A percentile compares a stretch with the other conserved stretches of the same genome.
These are phyloP conservation scores for Pasiphila rectangulata DNA, from an alignment of 2,888 invertebrate genomes.

Conservation along the genomic window DNA sequence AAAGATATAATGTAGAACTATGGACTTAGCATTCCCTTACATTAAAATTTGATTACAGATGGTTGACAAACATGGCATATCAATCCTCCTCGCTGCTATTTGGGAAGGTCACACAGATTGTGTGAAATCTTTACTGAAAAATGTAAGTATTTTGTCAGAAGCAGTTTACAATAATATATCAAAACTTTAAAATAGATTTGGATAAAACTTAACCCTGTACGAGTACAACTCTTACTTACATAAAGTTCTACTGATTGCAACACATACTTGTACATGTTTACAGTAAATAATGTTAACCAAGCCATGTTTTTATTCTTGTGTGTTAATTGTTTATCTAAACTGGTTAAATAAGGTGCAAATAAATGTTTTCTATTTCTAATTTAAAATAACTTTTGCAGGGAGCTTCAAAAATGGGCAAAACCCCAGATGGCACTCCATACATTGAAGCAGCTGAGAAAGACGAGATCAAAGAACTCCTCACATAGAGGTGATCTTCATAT, in stretches of 20 bases:
- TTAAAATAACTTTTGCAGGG: conserved; percentile 79
- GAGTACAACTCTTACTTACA: background rate
- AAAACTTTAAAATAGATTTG: too few species aligned
- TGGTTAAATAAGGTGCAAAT: too few species aligned
- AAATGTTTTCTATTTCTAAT: too few species aligned
- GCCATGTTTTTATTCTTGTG: too few species aligned
- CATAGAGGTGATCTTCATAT: conserved; percentile 48
- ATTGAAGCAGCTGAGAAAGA: conserved; percentile 94
- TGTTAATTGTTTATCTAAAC: too few species aligned
- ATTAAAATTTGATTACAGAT: conserved; percentile 81
- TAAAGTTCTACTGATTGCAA: too few species aligned
- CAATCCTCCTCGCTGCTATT: conserved; percentile 95
- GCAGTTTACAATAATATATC: too few species aligned
- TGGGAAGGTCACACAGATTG: conserved; percentile 98
- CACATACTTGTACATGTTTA: too few species aligned
- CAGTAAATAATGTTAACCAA: too few species aligned
- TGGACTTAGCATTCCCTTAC: too few species aligned
- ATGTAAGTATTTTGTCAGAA: conserved; percentile 84
- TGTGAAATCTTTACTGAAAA: conserved; percentile 91
- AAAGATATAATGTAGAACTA: too few species aligned
- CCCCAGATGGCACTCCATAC: conserved; percentile 94
- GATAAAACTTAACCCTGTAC: too few species aligned
- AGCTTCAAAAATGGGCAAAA: conserved; percentile 88
- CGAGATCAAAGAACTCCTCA: conserved; percentile 90
- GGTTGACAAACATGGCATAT: conserved; percentile 96